Conservation (phyloP, 2,888 invertebrate genomes). For the Argyra leucocephala region DNA sequence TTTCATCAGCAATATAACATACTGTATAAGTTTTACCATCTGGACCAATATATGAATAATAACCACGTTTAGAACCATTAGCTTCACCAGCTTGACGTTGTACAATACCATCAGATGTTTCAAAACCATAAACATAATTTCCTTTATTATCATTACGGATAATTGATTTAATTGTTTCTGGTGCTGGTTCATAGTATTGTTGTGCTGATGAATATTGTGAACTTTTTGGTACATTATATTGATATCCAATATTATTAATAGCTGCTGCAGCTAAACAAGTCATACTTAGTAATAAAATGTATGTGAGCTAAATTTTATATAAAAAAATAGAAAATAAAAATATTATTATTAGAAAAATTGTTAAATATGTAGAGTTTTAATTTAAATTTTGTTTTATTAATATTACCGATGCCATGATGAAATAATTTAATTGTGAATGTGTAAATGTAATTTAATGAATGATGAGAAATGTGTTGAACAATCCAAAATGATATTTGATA, state of each 20-base stretch:
- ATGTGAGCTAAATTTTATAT: too few relatives aligned
- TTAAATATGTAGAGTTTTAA: neutral
- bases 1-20: conserved; percentile 5
- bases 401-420: neutral
- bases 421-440: neutral
- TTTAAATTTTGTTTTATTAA: neutral
- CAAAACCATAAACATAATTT: neutral
- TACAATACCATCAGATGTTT: conserved; percentile 8
- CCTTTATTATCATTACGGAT: neutral
- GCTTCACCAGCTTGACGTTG: conserved; percentile 9
- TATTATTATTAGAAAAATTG: too few relatives aligned
- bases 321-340: neutral
- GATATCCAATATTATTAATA: neutral
- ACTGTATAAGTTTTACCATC: conserved; percentile 1
- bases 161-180: neutral
- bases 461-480: too few relatives aligned
- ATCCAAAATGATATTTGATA: neutral
- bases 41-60: conserved; percentile 7
- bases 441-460: too few relatives aligned
- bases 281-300: neutral
- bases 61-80: conserved; percentile 3
- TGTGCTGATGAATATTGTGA: neutral
- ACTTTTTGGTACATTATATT: neutral
- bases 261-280: neutral
- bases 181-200: neutral